Evolutionary conservation across 2,888 invertebrate genomes (phyloP), one percentile per base, ranked within the genome.

Genomic region (Agrochola lota): DNA sequence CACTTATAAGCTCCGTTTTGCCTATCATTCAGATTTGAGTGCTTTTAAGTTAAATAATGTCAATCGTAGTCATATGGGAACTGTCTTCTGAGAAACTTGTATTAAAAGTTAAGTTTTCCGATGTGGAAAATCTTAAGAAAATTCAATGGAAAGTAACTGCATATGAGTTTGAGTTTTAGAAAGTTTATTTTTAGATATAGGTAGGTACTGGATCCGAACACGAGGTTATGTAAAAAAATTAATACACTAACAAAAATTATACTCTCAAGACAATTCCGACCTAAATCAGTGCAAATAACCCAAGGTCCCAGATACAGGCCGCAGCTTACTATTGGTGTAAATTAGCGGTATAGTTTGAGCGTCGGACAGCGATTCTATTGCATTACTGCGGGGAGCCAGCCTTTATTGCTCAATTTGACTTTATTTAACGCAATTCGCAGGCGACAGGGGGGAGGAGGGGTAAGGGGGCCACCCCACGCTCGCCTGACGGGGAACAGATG

Each of bases 341-440:
- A 95, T 95, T 94, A 94, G 94, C 92, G 93, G 93, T 93, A 93
- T 93, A 94, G 94, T 94, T 88, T 83, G 80, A 77, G 88, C 90
- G 91, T 77, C 63, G 91, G 92, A 92, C 93, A 93, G 92, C 93
- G 93, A 92, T 94, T 93, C 94, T 94, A 95, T 95, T 94, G 95
- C 95, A 95, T 96, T 96, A 95, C 93, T 91, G 94, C 93, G 94
- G 94, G 92, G 91, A 93, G 93, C 94, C 93, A 91, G 95, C 95
- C 95, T 96, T 96, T 97, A 96, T 96, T 96, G 96, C 96, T 96
- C 97, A 96, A 96, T 97, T 96, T 96, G 96, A 96, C 96, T 96
- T 96, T 96, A 96, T 96, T 96, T 96, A 96, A 96, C 95, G 94
- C 94, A 94, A 94, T 93, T 93, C 93, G 89, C 91, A 89, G 84